These are phyloP conservation scores for Dendrocincla fuliginosa DNA, from an alignment of 2,797 vertebrate genomes.

Conservation along the genomic window DNA sequence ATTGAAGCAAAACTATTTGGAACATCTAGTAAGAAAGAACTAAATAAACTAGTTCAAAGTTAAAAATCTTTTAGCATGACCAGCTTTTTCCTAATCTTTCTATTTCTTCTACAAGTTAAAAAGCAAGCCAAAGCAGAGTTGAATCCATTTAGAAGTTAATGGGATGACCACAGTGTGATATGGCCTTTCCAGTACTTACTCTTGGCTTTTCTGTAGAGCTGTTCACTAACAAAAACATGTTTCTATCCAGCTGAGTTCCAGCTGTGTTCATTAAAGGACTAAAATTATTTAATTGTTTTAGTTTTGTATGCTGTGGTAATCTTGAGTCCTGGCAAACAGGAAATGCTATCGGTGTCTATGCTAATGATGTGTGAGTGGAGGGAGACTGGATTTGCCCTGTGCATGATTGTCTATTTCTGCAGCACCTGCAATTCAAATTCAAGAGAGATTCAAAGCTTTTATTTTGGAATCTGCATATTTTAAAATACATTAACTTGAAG, in stretches of 20 bases:
- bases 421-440: slow-evolving; percentile 4
- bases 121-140: neutral
- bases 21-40: neutral
- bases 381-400: neutral
- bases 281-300: neutral
- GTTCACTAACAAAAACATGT: neutral
- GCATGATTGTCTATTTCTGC: neutral
- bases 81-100: neutral
- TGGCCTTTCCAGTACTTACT: neutral
- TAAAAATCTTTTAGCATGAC: neutral
- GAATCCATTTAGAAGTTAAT: neutral
- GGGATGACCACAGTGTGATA: neutral
- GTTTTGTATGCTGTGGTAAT: neutral
- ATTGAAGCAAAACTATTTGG: neutral
- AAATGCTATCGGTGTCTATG: neutral
- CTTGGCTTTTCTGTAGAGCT: neutral
- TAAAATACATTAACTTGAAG: slow-evolving; percentile 2
- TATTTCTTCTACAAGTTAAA: neutral
- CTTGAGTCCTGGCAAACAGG: neutral
- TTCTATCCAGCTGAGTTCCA: neutral
- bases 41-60: neutral
- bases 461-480: neutral
- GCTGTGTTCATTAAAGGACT: neutral
- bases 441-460: neutral
- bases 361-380: neutral